Evolutionary conservation across 2,888 invertebrate genomes (phyloP).

Genomic region (Pandemis heparana): DNA sequence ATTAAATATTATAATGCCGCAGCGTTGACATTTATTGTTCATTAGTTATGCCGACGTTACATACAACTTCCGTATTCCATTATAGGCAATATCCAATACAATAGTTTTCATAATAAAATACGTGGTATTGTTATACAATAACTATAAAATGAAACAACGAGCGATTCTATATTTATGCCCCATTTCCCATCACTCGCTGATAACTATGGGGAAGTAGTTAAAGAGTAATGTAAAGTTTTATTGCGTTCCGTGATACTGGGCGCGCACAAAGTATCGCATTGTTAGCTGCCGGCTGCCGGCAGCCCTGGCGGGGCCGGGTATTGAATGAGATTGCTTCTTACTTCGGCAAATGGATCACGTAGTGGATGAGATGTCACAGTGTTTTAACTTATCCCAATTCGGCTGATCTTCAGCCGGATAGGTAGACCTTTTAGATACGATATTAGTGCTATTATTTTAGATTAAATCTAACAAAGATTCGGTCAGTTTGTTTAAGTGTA

Average conservation of each 20-base stretch:
- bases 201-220: slow-evolving; percentile 80
- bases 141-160: slow-evolving; percentile 45
- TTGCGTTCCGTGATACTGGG: slow-evolving; percentile 75
- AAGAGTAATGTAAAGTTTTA: slow-evolving; percentile 83
- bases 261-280: slow-evolving; percentile 77
- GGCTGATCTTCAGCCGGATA: slow-evolving; percentile 62
- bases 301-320: slow-evolving; percentile 75
- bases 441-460: slow-evolving; percentile 38
- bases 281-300: slow-evolving; percentile 65
- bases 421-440: slow-evolving; percentile 43
- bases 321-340: slow-evolving; percentile 87
- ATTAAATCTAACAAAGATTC: slow-evolving; percentile 36
- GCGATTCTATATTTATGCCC: slow-evolving; percentile 62
- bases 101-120: slow-evolving; percentile 37
- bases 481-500: slow-evolving; percentile 26
- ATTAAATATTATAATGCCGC: slow-evolving; percentile 19
- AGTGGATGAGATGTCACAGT: slow-evolving; percentile 87
- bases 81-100: slow-evolving; percentile 35
- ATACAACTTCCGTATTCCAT: slow-evolving; percentile 30
- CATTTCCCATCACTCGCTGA: slow-evolving; percentile 75
- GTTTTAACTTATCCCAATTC: slow-evolving; percentile 85
- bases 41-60: slow-evolving; percentile 14
- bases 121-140: slow-evolving; percentile 36
- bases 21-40: slow-evolving; percentile 24
- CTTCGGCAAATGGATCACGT: slow-evolving; percentile 87